A percentile compares a stretch with the other conserved stretches of the same genome.
Evolutionary conservation across 1,140 invertebrate species (phyloP).

Genomic region (Cardiocondyla obscurior): DNA sequence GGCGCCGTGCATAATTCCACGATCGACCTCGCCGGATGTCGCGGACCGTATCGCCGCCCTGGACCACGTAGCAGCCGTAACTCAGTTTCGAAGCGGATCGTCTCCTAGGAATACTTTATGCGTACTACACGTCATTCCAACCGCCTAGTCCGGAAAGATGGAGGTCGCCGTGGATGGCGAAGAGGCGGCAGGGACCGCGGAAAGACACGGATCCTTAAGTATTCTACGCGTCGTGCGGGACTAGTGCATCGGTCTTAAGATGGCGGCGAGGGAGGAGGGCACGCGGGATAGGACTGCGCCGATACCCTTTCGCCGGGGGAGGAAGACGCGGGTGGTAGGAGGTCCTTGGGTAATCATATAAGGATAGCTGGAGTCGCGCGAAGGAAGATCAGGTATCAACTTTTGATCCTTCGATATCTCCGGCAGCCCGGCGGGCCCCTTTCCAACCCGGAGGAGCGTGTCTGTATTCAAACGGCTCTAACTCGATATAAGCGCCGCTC

Average conservation of each 20-base stretch:
- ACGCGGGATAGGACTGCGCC: not conserved
- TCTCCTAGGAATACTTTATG: constrained; percentile 82
- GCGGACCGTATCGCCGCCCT: constrained; percentile 63
- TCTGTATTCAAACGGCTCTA: constrained; percentile 83
- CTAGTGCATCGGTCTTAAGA: constrained; percentile 61
- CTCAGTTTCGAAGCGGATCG: constrained; percentile 70
- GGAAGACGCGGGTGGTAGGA: constrained; percentile 57
- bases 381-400: constrained; percentile 76
- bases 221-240: constrained; percentile 79
- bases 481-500: constrained; percentile 82
- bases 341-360: constrained; percentile 79
- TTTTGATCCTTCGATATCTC: constrained; percentile 79
- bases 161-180: constrained; percentile 26
- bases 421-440: constrained; percentile 32
- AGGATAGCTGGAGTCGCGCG: constrained; percentile 66
- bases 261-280: constrained; percentile 24
- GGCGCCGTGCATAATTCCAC: constrained; percentile 64
- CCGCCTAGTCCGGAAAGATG: constrained; percentile 46
- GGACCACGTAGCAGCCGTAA: constrained; percentile 71
- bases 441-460: constrained; percentile 35
- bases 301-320: constrained; percentile 44
- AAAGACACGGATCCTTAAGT: constrained; percentile 76
- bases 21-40: constrained; percentile 42
- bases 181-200: constrained; percentile 24
- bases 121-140: constrained; percentile 75